A percentile compares a stretch with the other conserved stretches of the same genome.
Evolutionary conservation across 2,888 invertebrate species (phyloP).

Genomic region (Autographa pulchrina): DNA sequence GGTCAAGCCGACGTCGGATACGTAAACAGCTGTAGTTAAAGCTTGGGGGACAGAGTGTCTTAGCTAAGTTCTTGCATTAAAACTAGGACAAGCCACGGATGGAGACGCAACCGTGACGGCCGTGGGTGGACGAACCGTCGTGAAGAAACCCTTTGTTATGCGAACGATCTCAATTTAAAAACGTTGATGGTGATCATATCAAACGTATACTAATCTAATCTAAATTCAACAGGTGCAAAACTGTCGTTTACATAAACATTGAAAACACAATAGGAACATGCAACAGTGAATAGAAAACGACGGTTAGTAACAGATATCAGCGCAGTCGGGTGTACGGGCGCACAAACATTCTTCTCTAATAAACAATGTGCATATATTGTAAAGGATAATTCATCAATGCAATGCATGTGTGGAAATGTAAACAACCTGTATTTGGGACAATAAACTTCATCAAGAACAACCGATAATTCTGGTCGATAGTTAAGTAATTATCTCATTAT

Average conservation of each 20-base stretch:
- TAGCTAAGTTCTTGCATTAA: slow-evolving; percentile 62
- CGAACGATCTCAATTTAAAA: slow-evolving; percentile 7
- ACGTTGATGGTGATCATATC: background rate
- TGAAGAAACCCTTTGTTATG: slow-evolving; percentile 46
- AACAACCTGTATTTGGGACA: slow-evolving; percentile 85
- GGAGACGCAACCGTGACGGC: slow-evolving; percentile 51
- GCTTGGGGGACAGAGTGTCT: slow-evolving; percentile 68
- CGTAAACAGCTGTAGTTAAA: slow-evolving; percentile 73
- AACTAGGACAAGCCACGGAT: slow-evolving; percentile 67
- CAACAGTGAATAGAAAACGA: slow-evolving; percentile 31
- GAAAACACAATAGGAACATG: slow-evolving; percentile 21
- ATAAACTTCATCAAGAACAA: slow-evolving; percentile 86
- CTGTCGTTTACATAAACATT: slow-evolving; percentile 20
- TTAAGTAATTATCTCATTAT: slow-evolving; percentile 82
- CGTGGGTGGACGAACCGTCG: slow-evolving; percentile 53
- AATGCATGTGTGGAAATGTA: slow-evolving; percentile 74
- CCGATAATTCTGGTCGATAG: slow-evolving; percentile 78
- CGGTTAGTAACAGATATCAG: slow-evolving; percentile 34
- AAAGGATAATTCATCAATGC: slow-evolving; percentile 70
- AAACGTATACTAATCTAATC: slow-evolving; percentile 5
- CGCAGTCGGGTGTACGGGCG: slow-evolving; percentile 30
- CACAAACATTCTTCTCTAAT: slow-evolving; percentile 51
- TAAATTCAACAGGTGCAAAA: slow-evolving; percentile 27
- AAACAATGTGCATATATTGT: slow-evolving; percentile 62
- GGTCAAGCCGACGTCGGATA: slow-evolving; percentile 77